These are phyloP conservation scores for Scaptomyza graminum DNA, from an alignment of 1,140 invertebrate species.

Conservation along the genomic window DNA sequence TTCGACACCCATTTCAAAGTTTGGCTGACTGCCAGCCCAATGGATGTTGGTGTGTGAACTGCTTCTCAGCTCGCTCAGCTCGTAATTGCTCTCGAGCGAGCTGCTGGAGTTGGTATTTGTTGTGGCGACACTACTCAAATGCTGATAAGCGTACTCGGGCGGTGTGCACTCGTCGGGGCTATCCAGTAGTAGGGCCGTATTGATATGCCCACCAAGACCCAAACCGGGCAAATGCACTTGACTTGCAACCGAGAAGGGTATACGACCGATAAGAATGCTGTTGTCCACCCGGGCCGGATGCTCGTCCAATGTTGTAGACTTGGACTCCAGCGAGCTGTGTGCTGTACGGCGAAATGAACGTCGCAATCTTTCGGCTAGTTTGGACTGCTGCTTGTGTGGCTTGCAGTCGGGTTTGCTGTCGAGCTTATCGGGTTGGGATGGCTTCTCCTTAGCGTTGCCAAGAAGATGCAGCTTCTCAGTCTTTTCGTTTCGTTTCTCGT, in stretches of 20 bases:
- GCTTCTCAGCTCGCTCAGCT: conserved; percentile 60
- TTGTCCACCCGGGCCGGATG: conserved; percentile 41
- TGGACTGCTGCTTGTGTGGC: conserved; percentile 67
- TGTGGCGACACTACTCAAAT: conserved; percentile 78
- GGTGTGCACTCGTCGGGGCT: conserved; percentile 80
- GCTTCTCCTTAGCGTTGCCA: conserved; percentile 62
- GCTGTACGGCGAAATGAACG: conserved; percentile 75
- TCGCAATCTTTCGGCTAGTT: conserved; percentile 70
- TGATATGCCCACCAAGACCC: conserved; percentile 69
- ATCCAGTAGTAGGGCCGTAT: conserved; percentile 72
- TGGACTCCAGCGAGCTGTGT: conserved; percentile 74
- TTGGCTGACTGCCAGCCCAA: conserved; percentile 56
- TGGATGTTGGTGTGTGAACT: conserved; percentile 68
- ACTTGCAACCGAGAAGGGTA: conserved; percentile 51
- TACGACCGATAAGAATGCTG: conserved; percentile 29
- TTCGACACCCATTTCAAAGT: conserved; percentile 70
- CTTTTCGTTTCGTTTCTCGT: conserved; percentile 69
- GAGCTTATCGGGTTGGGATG: conserved; percentile 33
- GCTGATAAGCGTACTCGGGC: conserved; percentile 78
- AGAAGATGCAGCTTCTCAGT: conserved; percentile 70
- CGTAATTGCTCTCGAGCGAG: conserved; percentile 75
- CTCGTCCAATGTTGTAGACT: conserved; percentile 54
- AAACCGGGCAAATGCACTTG: conserved; percentile 67
- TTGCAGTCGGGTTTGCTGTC: conserved; percentile 30
- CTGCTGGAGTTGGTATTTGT: conserved; percentile 76